Evolutionary conservation across 2,888 invertebrate genomes (phyloP), one percentile per base, ranked within the genome.

Genomic region (Lucinisca nassula): DNA sequence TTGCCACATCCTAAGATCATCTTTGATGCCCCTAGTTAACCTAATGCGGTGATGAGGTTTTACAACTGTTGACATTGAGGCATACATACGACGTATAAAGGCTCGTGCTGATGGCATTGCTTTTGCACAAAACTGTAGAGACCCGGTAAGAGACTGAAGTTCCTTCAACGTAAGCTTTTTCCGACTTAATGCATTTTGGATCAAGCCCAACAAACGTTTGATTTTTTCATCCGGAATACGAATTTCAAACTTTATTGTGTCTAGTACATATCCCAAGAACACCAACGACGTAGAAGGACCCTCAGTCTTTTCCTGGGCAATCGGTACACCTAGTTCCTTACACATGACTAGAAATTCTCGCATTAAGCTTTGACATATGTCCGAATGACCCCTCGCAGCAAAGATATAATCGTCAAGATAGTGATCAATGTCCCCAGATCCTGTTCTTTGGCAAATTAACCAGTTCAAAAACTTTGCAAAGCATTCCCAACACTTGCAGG

Each of bases 371-470:
- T 14, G 0, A 61, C 84, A 87, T 14, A 67, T 49, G 30, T 75
- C 35, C 1, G 24, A 30, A 67, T 45, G n/a, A 17, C 37, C n/a
- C 1, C 0, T 6, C 27, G 32, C 85, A 30, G 78, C 78, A 74
- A 85, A 73, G 10, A 85, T 40, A 37, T 78, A 83, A 45, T 87
- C 83, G 61, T 83, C 77, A 14, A 87, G 67, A 24, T 79, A 37
- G 37, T 83, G 83, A n/a, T 77, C 80, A 21, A 83, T 67, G 30
- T 73, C 12, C 24, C 37, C 38, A 10, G 49, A 70, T 79, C 27
- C 14, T 30, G n/a, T 35, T 67, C 12, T 38, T 24, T 0, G 78
- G 40, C 30, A 55, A 32, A 80, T 67, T 37, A 51, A 40, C 84
- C 70, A 79, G 21, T 79, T 38, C 17, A 84, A 35, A 55, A 77